phyloP scores from a whole-genome alignment of 2,113 vertebrate species.

The Neoarius graeffei region DNA sequence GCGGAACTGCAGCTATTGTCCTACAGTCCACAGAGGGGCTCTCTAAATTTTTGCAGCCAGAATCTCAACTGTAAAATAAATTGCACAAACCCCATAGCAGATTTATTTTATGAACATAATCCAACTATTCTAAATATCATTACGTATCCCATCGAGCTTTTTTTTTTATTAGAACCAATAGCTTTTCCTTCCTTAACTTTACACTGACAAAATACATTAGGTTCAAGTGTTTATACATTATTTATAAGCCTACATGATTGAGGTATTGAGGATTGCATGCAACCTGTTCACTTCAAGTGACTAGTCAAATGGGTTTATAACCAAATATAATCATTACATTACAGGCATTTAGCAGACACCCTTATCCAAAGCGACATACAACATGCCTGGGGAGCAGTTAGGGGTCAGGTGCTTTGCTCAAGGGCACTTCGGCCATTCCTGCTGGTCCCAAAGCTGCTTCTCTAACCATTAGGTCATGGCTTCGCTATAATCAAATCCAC shows the following conservation, averaged over 20 bases:
- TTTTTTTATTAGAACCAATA: not conserved
- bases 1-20: rapidly evolving
- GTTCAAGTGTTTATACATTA: not conserved
- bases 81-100: not conserved
- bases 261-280: not conserved
- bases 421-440: too few species aligned
- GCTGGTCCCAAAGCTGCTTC: too few species aligned
- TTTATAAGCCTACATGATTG: not conserved
- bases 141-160: too few species aligned
- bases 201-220: not conserved
- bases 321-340: not conserved
- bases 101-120: not conserved
- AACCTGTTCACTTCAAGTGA: not conserved
- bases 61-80: not conserved
- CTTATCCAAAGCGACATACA: too few species aligned
- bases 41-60: not conserved
- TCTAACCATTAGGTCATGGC: too few species aligned
- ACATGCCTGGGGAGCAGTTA: too few species aligned
- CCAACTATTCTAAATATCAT: not conserved
- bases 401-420: too few species aligned
- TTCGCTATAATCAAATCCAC: not conserved
- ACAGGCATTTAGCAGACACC: too few species aligned
- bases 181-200: not conserved
- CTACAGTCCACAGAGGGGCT: not conserved
- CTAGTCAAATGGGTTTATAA: not conserved